Evolutionary conservation across 2,888 invertebrate genomes (phyloP), one percentile per base, ranked within the genome.

Genomic region (Anagyrus pseudococci): DNA sequence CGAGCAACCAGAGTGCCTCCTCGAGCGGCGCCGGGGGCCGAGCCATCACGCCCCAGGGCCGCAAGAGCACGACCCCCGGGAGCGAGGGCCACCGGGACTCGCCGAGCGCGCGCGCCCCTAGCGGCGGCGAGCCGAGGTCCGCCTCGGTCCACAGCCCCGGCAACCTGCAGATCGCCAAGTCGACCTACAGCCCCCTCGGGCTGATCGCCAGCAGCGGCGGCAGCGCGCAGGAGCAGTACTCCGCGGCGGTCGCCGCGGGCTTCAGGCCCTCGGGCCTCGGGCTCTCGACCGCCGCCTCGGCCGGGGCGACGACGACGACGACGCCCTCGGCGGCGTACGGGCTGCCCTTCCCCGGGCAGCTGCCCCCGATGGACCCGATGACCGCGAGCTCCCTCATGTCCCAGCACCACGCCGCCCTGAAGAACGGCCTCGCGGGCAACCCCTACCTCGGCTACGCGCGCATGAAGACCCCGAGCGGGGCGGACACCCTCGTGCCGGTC

Each of bases 391-490:
- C 89, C 70, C 80, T 92, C 63, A 88, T 92, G 87, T 89, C 90
- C 1, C 89, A 89, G 13, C 91, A 91, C 75, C 90, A 91, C 73
- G 87, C 88, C 7, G 86, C 87, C 69, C 81, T 91, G 59, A 90
- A 91, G 82, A 88, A 88, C 68, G 89, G 89, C 68, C 66, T 78
- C 3, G 85, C 85, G 0, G 82, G 90, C 74, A 89, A 90, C 77
- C 93, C 95, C 0, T 95, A 94, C 81, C 85, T 94, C 66, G 89
- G 91, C 58, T 95, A 95, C 76, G 93, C 93, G 4, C 85, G 94
- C 68, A 88, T 95, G 83, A 94, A 95, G 83, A 86, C 85, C 44
- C 87, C 88, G 1, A 85, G 87, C 1, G 91, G 90, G 10, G 84
- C 85, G 50, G 90, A 90, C 69, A 81, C 84, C 6, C 79, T 90